Evolutionary conservation across 2,797 vertebrate genomes (phyloP).

Genomic region (Pelobates cultripes): DNA sequence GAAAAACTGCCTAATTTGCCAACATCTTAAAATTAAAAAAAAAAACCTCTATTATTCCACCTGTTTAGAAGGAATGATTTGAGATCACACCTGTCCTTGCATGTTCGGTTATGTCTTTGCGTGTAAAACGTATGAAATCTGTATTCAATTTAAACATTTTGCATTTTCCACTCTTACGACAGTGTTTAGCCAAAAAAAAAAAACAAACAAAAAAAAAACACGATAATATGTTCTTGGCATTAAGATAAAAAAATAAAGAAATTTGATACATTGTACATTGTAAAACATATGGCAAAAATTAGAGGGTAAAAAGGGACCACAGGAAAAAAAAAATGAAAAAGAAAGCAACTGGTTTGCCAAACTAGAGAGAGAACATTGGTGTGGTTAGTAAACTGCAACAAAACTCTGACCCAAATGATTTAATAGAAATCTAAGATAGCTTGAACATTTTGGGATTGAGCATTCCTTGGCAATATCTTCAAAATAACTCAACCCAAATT

Average conservation of each 20-base stretch:
- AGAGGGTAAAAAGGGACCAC: conserved; percentile 30
- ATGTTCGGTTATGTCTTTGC: too few species aligned
- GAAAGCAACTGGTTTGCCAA: conserved; percentile 31
- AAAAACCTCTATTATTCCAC: too few species aligned
- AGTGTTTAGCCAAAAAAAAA: conserved; percentile 30
- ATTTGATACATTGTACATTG: conserved; percentile 37
- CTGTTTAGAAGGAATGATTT: too few species aligned
- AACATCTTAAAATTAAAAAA: too few species aligned
- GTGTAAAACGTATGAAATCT: not conserved
- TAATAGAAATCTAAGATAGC: conserved; percentile 9
- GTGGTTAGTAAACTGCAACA: conserved; percentile 32
- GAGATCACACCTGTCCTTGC: too few species aligned
- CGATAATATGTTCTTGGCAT: conserved; percentile 18
- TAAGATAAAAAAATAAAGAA: conserved; percentile 12
- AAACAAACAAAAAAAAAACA: too few species aligned
- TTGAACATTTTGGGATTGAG: conserved; percentile 21
- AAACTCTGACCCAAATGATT: conserved; percentile 34
- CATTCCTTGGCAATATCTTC: conserved; percentile 21
- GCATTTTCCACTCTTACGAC: conserved; percentile 7
- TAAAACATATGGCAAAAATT: conserved; percentile 47
- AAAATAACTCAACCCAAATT: not conserved
- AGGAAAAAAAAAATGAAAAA: conserved; percentile 5
- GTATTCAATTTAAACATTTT: conserved; percentile 15
- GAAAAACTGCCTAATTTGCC: too few species aligned
- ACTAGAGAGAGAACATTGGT: conserved; percentile 28